Percentiles rank a stretch among this genome's conserved stretches.
Evolutionary conservation across 2,888 invertebrate species (phyloP).

Genomic region (Podotricha telesiphe): DNA sequence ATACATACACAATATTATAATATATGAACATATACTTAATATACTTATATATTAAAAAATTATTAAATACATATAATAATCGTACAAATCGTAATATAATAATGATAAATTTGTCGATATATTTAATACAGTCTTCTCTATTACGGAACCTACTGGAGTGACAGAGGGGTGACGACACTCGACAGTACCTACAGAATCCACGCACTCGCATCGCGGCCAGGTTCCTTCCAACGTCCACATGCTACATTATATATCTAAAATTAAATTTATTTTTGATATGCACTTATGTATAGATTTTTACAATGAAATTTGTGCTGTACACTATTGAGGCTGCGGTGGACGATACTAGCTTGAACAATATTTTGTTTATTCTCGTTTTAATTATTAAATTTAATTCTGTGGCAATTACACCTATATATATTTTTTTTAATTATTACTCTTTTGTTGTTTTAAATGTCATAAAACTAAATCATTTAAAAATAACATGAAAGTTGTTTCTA

Average conservation of each 20-base stretch:
- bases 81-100: slow-evolving; percentile 28
- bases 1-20: slow-evolving; percentile 1
- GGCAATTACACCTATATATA: too few species aligned
- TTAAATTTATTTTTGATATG: slow-evolving; percentile 80
- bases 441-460: too few species aligned
- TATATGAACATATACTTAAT: not conserved
- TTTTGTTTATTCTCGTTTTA: too few species aligned
- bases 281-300: slow-evolving; percentile 76
- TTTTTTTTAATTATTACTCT: too few species aligned
- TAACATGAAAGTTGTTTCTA: too few species aligned
- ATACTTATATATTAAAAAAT: too few species aligned
- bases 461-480: too few species aligned
- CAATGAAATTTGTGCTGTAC: slow-evolving; percentile 81
- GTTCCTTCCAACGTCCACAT: slow-evolving; percentile 51
- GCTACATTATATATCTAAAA: slow-evolving; percentile 73
- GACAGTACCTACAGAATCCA: slow-evolving; percentile 27
- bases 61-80: slow-evolving; percentile 22
- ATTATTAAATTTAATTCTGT: too few species aligned
- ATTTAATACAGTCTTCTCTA: slow-evolving; percentile 46
- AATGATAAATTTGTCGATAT: slow-evolving; percentile 40
- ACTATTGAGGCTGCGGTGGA: slow-evolving; percentile 52
- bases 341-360: slow-evolving; percentile 6
- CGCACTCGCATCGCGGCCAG: slow-evolving; percentile 23
- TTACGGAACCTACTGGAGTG: slow-evolving; percentile 40
- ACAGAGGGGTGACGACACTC: slow-evolving; percentile 14